Evolutionary conservation across 2,888 invertebrate genomes (phyloP).

Genomic region (Pheosia gnoma): DNA sequence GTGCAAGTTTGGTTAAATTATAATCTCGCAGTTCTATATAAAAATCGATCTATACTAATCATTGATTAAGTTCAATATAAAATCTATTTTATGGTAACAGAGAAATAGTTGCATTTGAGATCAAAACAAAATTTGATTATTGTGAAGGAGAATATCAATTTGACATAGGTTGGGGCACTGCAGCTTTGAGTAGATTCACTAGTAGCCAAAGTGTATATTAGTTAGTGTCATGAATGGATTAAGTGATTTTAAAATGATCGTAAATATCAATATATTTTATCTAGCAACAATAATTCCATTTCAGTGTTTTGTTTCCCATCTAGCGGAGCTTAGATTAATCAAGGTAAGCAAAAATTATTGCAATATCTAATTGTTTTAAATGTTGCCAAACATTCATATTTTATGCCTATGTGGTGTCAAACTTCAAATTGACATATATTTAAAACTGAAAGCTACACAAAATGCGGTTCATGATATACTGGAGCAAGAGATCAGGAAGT

Average conservation of each 20-base stretch:
- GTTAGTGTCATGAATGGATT: too few relatives aligned
- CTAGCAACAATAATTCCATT: conserved; percentile 34
- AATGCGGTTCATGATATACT: conserved; percentile 67
- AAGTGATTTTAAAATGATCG: too few relatives aligned
- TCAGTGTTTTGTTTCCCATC: background rate
- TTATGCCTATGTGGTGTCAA: conserved; percentile 8
- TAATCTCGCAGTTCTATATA: conserved; percentile 1
- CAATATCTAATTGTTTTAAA: background rate
- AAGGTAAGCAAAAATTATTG: background rate
- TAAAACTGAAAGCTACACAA: conserved; percentile 48
- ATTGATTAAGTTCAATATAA: background rate
- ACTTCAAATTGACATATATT: conserved; percentile 6
- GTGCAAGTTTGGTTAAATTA: background rate
- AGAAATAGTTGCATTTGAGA: conserved; percentile 20
- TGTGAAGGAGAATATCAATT: conserved; percentile 1
- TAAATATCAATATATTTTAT: conserved; percentile 28
- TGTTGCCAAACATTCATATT: conserved; percentile 5
- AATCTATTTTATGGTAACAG: background rate
- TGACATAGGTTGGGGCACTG: too few relatives aligned
- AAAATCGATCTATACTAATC: background rate
- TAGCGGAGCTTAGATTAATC: background rate
- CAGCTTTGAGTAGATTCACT: too few relatives aligned
- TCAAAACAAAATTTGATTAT: conserved; percentile 26
- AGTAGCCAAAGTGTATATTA: background rate
- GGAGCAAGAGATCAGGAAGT: conserved; percentile 71